Evolutionary conservation across 2,888 invertebrate species (phyloP).

Genomic region (Melieria picta): DNA sequence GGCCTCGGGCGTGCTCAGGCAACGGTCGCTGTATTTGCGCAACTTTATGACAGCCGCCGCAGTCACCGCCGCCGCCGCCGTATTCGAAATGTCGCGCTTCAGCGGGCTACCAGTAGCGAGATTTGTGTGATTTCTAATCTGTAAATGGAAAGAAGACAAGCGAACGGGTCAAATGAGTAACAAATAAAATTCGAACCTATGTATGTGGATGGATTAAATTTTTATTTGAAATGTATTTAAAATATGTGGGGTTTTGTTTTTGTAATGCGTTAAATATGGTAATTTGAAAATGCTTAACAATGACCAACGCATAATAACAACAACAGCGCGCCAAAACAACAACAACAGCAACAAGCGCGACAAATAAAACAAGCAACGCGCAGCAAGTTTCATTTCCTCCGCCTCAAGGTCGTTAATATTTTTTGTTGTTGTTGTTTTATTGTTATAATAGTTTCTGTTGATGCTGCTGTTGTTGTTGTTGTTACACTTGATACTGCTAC

Average conservation of each 20-base stretch:
- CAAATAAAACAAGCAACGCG: background rate
- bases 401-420: conserved; percentile 38
- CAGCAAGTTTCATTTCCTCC: conserved; percentile 36
- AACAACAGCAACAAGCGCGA: background rate
- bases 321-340: background rate
- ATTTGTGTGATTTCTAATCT: conserved; percentile 50
- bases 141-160: conserved; percentile 31
- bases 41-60: conserved; percentile 52
- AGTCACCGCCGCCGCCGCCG: conserved; percentile 51
- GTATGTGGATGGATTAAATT: background rate
- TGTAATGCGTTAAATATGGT: too few relatives aligned
- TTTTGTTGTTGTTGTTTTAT: conserved; percentile 7
- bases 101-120: conserved; percentile 43
- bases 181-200: background rate
- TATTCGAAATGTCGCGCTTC: conserved; percentile 38
- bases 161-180: conserved; percentile 21
- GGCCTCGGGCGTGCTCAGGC: conserved; percentile 47
- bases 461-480: background rate
- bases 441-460: conserved; percentile 21
- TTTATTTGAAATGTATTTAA: background rate
- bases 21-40: conserved; percentile 56
- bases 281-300: background rate
- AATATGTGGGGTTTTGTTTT: too few relatives aligned
- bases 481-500: background rate
- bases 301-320: conserved; percentile 6